Evolutionary conservation across 2,113 vertebrate species (phyloP).

Genomic region (Rhagologus leucostigma): DNA sequence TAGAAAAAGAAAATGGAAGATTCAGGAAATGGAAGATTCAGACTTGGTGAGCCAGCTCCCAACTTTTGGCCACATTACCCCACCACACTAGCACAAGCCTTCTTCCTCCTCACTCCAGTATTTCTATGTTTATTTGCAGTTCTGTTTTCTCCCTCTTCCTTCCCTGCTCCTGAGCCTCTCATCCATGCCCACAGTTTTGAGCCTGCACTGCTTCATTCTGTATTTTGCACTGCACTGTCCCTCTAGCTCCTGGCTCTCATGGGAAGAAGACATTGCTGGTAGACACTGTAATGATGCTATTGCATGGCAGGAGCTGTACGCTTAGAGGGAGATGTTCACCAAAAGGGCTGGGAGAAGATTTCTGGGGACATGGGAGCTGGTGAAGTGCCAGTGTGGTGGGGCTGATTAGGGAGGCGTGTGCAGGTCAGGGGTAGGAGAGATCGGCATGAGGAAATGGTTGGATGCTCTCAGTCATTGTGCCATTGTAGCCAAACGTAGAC

Average conservation of each 20-base stretch:
- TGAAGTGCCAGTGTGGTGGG: not conserved
- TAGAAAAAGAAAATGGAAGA: not conserved
- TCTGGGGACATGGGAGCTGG: not conserved
- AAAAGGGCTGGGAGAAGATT: not conserved
- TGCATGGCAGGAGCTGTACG: not conserved
- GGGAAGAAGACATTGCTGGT: rapidly evolving
- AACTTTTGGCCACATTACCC: not conserved
- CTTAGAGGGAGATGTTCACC: not conserved
- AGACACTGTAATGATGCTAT: not conserved
- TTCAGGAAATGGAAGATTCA: not conserved
- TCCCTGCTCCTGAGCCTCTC: not conserved
- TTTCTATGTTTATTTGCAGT: not conserved
- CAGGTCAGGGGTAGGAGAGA: not conserved
- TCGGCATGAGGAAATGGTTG: not conserved
- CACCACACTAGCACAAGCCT: rapidly evolving
- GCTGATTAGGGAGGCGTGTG: not conserved
- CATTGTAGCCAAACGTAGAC: not conserved
- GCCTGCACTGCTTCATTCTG: not conserved
- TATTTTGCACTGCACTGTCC: not conserved
- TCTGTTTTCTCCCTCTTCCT: not conserved
- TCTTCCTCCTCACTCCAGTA: not conserved
- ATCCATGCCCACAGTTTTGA: not conserved
- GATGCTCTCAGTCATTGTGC: not conserved
- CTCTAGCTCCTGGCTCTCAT: not conserved
- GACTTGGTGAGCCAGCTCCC: not conserved